A percentile compares a stretch with the other conserved stretches of the same genome.
These are phyloP conservation scores for Chrysodeixis includens DNA, from an alignment of 2,888 invertebrate species.

Conservation along the genomic window DNA sequence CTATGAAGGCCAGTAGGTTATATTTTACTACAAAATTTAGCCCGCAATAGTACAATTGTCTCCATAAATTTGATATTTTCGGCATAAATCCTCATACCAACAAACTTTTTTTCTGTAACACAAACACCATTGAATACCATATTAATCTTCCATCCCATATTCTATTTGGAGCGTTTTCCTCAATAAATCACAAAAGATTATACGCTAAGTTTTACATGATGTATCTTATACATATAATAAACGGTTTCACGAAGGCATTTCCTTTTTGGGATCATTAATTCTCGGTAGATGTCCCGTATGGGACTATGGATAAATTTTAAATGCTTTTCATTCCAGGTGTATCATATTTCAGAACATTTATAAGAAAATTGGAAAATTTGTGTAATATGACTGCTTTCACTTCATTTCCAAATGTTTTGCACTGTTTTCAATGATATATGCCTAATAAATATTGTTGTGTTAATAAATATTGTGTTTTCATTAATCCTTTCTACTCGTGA, in stretches of 20 bases:
- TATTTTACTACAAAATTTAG: background rate
- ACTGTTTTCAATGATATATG: too few relatives aligned
- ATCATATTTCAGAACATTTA: too few relatives aligned
- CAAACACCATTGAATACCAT: background rate
- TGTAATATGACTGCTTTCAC: too few relatives aligned
- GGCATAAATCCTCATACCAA: background rate
- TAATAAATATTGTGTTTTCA: too few relatives aligned
- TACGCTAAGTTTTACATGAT: constrained; percentile 7
- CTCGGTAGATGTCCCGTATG: background rate
- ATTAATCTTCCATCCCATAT: background rate
- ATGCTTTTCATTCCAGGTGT: too few relatives aligned
- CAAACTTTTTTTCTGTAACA: background rate
- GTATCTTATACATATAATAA: constrained; percentile 14
- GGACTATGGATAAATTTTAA: too few relatives aligned
- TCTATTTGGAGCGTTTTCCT: constrained; percentile 8
- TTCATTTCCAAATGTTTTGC: too few relatives aligned
- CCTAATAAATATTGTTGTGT: too few relatives aligned
- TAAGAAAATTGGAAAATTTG: too few relatives aligned
- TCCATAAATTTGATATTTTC: background rate
- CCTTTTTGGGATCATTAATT: constrained; percentile 29
- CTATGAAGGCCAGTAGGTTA: too few relatives aligned
- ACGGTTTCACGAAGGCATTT: background rate
- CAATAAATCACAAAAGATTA: constrained; percentile 16
- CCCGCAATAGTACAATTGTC: background rate
- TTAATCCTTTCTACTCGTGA: too few relatives aligned